phyloP scores from a whole-genome alignment of 2,888 invertebrate species.

The Drosophila prolongata region DNA sequence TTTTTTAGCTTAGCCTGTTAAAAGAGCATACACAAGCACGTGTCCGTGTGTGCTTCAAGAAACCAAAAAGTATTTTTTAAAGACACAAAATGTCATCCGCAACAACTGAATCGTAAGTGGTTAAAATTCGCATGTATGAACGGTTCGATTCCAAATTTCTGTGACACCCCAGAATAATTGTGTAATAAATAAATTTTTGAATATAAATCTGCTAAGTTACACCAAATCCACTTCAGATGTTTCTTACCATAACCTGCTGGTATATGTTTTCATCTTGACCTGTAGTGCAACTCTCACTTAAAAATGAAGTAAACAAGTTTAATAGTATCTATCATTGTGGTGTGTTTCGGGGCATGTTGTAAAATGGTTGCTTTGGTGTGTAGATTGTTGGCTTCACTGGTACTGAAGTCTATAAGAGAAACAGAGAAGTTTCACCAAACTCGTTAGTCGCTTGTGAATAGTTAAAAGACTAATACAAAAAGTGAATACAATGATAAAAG shows the following conservation, averaged over 20 bases:
- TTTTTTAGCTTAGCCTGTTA: no score
- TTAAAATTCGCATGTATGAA: no score
- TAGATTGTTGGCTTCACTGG: conserved; percentile 63
- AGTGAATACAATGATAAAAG: not conserved
- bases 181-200: no score
- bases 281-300: conserved; percentile 71
- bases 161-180: no score
- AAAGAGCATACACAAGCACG: no score
- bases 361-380: conserved; percentile 56
- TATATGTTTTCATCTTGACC: conserved; percentile 10
- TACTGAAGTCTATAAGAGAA: conserved; percentile 53
- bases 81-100: no score
- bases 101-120: no score
- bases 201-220: no score
- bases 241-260: not conserved
- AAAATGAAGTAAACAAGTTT: conserved; percentile 65
- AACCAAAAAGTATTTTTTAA: no score
- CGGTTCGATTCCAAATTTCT: no score
- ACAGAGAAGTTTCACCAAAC: conserved; percentile 68
- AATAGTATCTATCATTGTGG: conserved; percentile 66
- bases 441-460: conserved; percentile 62
- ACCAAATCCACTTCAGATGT: not conserved
- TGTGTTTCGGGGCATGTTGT: conserved; percentile 60
- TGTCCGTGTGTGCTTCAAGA: no score
- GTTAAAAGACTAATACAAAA: conserved; percentile 23